Evolutionary conservation across 2,888 invertebrate genomes (phyloP).

Genomic region (Latheticus oryzae): DNA sequence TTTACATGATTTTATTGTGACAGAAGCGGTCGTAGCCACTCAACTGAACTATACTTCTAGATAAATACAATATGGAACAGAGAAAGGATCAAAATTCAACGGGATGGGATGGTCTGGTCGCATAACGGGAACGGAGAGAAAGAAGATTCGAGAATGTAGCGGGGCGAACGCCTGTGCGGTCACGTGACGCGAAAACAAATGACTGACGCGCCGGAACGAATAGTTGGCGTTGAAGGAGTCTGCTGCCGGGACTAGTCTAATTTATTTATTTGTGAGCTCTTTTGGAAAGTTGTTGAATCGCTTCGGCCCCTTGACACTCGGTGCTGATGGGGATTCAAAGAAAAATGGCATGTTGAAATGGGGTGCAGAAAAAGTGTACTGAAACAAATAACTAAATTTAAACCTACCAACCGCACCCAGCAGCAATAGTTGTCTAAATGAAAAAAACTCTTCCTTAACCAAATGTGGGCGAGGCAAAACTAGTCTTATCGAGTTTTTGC

Average conservation of each 20-base stretch:
- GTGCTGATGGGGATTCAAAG: too few relatives aligned
- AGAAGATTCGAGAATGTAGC: slow-evolving; percentile 20
- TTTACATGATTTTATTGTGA: slow-evolving; percentile 48
- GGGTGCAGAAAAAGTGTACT: too few relatives aligned
- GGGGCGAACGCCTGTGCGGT: slow-evolving; percentile 16
- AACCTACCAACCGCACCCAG: too few relatives aligned
- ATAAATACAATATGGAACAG: slow-evolving; percentile 44
- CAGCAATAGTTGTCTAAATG: too few relatives aligned
- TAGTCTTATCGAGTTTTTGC: too few relatives aligned
- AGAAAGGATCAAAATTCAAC: slow-evolving; percentile 19
- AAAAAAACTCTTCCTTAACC: too few relatives aligned
- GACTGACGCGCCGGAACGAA: slow-evolving; percentile 38
- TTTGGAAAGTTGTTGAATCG: slow-evolving; percentile 8
- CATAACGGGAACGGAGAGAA: slow-evolving; percentile 17
- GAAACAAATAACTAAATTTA: too few relatives aligned
- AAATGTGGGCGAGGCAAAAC: too few relatives aligned
- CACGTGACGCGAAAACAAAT: slow-evolving; percentile 41
- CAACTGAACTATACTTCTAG: slow-evolving; percentile 38
- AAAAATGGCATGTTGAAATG: too few relatives aligned
- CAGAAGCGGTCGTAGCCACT: slow-evolving; percentile 35
- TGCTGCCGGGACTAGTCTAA: slow-evolving; percentile 18
- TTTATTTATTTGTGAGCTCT: slow-evolving; percentile 15
- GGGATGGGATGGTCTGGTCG: too few relatives aligned
- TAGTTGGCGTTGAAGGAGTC: slow-evolving; percentile 31
- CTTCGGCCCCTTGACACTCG: not conserved